Evolutionary conservation across 2,113 vertebrate genomes (phyloP), one percentile per base, ranked within the genome.

Genomic region (Rana temporaria): DNA sequence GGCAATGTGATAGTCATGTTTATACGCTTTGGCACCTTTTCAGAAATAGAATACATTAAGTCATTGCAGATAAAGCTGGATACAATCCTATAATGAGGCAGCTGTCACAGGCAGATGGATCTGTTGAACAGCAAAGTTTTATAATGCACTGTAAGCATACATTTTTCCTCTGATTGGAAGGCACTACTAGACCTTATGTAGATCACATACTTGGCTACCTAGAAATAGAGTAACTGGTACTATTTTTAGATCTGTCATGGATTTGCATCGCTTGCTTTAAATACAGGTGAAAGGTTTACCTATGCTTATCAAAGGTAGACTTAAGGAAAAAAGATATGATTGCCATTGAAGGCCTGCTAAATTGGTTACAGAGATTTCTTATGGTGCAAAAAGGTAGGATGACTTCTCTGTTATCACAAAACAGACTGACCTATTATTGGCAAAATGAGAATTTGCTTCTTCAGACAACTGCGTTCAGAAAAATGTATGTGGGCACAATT

Each of bases 41-140:
- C 72, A 75, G 55, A 74, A 74, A 74, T 74, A 59, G 71, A 60
- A 75, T 60, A n/a, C 55, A 62, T 60, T 42, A 56, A 75, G 56
- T 75, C 56, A 42, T 62, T 75, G 71, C 71, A 59, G 55, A 57
- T 75, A 75, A 75, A 75, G 26, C 30, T 20, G 56, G 18, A 19
- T 38, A 60, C 30, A 34, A 75, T 62, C 72, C 56, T 75, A 75
- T 75, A 75, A 62, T 75, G 55, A 75, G 72, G 32, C 72, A 75
- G 72, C 72, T 75, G 72, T 75, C 72, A 22, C 32, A 18, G n/a
- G 71, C 26, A 74, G 32, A 32, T 34, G 38, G 56, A 38, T 42
- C 56, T 75, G 14, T 32, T 14, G 56, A 75, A 75, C 34, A 34
- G 53, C 55, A 74, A 42, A 59, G 30, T 60, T 75, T 59, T 30